These are phyloP conservation scores for Gavialis gangeticus DNA, from an alignment of 2,113 vertebrate genomes.

Conservation along the genomic window DNA sequence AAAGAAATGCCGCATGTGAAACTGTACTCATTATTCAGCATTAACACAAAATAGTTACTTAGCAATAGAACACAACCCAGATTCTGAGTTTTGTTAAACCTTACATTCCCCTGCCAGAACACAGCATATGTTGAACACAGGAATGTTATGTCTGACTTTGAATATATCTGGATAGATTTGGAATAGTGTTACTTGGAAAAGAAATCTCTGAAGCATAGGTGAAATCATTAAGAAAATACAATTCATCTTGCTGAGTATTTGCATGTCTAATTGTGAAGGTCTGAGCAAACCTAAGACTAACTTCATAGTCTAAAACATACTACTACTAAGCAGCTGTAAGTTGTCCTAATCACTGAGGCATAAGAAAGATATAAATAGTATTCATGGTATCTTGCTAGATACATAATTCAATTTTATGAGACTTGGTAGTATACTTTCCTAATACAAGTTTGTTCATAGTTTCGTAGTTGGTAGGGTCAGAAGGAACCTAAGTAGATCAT, in stretches of 20 bases:
- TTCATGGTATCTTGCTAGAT: neutral
- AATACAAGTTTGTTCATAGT: too few relatives aligned
- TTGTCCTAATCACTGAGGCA: neutral
- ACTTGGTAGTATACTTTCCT: neutral
- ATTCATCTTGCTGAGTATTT: neutral
- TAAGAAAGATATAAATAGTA: neutral
- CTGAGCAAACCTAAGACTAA: neutral
- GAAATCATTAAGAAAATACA: too few relatives aligned
- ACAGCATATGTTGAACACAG: neutral
- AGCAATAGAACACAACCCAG: neutral
- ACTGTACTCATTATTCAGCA: neutral
- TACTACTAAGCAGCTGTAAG: neutral
- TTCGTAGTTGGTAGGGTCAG: too few relatives aligned
- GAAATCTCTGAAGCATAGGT: neutral
- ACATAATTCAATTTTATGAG: neutral
- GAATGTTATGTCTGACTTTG: neutral
- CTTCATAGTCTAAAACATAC: neutral
- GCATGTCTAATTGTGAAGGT: neutral
- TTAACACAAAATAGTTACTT: neutral
- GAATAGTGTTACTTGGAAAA: neutral
- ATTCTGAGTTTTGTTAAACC: neutral
- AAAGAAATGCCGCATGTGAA: too few relatives aligned
- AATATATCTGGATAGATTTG: neutral
- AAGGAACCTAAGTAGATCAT: too few relatives aligned
- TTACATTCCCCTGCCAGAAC: neutral